Evolutionary conservation across 2,797 vertebrate genomes (phyloP).

Genomic region (Mus minutoides): DNA sequence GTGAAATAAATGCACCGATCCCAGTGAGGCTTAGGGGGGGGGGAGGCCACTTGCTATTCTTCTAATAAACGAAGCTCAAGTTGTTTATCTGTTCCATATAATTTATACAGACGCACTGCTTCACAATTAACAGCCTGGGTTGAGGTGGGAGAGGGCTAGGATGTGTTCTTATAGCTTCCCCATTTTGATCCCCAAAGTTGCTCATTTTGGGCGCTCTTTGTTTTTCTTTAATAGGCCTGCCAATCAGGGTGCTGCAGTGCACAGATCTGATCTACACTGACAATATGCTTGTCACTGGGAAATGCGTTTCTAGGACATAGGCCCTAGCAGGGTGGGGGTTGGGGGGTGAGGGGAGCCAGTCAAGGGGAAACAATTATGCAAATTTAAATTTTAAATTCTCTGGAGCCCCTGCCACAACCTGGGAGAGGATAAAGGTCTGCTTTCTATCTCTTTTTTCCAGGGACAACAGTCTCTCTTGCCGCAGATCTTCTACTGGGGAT

Average conservation of each 20-base stretch:
- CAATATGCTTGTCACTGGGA: conserved; percentile 52
- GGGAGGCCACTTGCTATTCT: conserved; percentile 69
- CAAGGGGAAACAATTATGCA: conserved; percentile 61
- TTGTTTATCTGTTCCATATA: conserved; percentile 68
- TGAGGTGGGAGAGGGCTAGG: background rate
- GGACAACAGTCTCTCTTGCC: background rate
- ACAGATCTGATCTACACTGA: conserved; percentile 38
- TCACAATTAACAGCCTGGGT: conserved; percentile 53
- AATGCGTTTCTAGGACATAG: conserved; percentile 52
- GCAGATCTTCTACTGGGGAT: background rate
- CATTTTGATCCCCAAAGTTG: conserved; percentile 46
- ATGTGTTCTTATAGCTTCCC: conserved; percentile 27
- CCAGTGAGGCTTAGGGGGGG: background rate
- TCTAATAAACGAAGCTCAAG: conserved; percentile 71
- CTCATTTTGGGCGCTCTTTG: conserved; percentile 63
- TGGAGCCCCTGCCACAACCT: background rate
- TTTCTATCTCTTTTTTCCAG: background rate
- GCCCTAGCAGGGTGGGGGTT: background rate
- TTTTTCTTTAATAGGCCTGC: conserved; percentile 69
- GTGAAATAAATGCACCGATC: conserved; percentile 68
- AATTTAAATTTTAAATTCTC: conserved; percentile 57
- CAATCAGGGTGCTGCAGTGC: background rate
- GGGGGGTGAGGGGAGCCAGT: conserved; percentile 1
- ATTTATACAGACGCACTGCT: conserved; percentile 50
- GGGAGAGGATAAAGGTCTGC: background rate